These are phyloP conservation scores for Drosophila neocordata DNA, from an alignment of 1,140 invertebrate genomes.

Conservation along the genomic window DNA sequence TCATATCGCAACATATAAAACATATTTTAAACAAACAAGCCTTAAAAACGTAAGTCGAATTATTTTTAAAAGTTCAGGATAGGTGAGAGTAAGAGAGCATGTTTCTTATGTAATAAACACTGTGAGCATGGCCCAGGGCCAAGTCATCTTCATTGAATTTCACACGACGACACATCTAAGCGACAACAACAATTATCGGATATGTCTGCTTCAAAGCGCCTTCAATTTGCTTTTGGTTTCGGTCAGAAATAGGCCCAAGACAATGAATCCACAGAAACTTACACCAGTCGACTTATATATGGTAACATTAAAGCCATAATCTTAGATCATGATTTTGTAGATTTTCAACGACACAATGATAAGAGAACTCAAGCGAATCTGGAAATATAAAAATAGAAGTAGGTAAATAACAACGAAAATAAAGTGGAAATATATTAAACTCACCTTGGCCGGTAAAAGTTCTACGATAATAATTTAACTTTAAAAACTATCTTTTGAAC, in stretches of 20 bases:
- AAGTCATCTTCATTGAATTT: slow-evolving; percentile 35
- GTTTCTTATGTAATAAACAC: slow-evolving; percentile 53
- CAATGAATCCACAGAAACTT: slow-evolving; percentile 59
- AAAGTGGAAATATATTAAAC: slow-evolving; percentile 1
- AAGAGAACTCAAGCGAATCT: slow-evolving; percentile 65
- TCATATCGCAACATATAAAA: no score
- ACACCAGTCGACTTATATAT: slow-evolving; percentile 65
- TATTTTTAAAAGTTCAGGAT: slow-evolving; percentile 68
- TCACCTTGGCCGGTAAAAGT: slow-evolving; percentile 63
- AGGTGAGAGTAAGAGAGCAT: slow-evolving; percentile 15
- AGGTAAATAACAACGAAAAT: neutral
- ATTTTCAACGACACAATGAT: slow-evolving; percentile 72
- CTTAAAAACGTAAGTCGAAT: slow-evolving; percentile 52
- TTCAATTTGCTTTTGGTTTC: slow-evolving; percentile 72
- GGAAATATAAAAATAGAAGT: neutral
- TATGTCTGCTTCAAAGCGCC: slow-evolving; percentile 49
- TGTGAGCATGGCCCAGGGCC: slow-evolving; percentile 53
- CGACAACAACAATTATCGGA: slow-evolving; percentile 10
- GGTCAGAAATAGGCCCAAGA: slow-evolving; percentile 63
- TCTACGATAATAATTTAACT: slow-evolving; percentile 64
- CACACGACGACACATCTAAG: slow-evolving; percentile 37
- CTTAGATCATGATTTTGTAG: slow-evolving; percentile 65
- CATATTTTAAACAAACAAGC: slow-evolving; percentile 32
- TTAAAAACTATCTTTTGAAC: no score
- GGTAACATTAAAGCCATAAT: slow-evolving; percentile 50